Percentiles rank a stretch among this genome's conserved stretches.
Conservation (phyloP, 2,888 invertebrate species). For the Magallana nippona region DNA sequence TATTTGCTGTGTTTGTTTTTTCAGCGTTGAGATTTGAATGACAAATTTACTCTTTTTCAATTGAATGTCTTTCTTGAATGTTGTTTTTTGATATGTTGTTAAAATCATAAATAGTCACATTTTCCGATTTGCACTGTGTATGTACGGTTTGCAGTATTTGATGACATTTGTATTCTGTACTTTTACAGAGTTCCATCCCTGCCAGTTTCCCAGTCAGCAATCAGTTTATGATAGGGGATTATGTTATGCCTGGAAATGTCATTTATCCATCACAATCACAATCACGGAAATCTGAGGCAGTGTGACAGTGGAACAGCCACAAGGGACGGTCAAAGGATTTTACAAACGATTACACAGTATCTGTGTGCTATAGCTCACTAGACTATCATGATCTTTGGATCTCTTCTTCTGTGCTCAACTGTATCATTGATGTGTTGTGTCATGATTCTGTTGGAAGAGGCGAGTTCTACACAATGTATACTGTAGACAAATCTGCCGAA, state of each 20-base stretch:
- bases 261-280: slow-evolving; percentile 55
- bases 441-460: not conserved
- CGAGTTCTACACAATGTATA: not conserved
- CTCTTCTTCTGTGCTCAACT: slow-evolving; percentile 23
- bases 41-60: not conserved
- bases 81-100: not conserved
- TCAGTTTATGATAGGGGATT: slow-evolving; percentile 88
- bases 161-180: slow-evolving; percentile 31
- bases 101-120: too few species aligned
- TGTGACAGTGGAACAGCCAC: slow-evolving; percentile 21
- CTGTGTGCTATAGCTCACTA: slow-evolving; percentile 6
- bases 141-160: not conserved
- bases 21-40: not conserved
- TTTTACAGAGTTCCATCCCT: slow-evolving; percentile 81
- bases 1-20: too few species aligned
- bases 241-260: slow-evolving; percentile 81
- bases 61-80: not conserved
- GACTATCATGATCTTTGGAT: slow-evolving; percentile 11
- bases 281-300: slow-evolving; percentile 51
- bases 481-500: not conserved
- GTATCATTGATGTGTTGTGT: slow-evolving; percentile 20
- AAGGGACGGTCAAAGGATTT: not conserved
- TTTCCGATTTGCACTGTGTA: not conserved
- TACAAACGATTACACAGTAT: slow-evolving; percentile 26
- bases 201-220: slow-evolving; percentile 84